Evolutionary conservation across 2,113 vertebrate genomes (phyloP).

Genomic region (Apeltes quadracus): DNA sequence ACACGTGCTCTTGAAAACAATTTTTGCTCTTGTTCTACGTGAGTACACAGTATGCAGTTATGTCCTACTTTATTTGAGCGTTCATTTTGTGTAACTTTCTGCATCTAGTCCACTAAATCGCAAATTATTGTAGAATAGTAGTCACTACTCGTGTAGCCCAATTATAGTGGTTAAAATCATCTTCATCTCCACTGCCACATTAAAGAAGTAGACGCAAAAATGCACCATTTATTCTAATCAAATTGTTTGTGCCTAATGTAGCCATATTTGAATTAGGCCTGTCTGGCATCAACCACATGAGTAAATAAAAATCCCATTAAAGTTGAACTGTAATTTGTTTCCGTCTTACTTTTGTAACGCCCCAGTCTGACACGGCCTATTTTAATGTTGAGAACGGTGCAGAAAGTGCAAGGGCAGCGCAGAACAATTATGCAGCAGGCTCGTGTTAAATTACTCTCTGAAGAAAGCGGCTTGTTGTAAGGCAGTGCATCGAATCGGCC

Average conservation of each 20-base stretch:
- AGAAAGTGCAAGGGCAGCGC: not conserved
- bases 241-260: not conserved
- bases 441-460: not conserved
- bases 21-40: too few species aligned
- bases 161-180: not conserved
- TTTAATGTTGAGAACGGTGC: not conserved
- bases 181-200: not conserved
- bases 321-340: not conserved
- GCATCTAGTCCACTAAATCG: not conserved
- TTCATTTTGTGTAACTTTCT: not conserved
- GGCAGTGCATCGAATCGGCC: not conserved
- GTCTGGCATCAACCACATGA: not conserved
- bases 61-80: not conserved
- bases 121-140: not conserved
- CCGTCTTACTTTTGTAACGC: not conserved
- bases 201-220: not conserved
- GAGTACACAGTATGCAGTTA: not conserved
- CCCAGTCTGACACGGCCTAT: not conserved
- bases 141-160: not conserved
- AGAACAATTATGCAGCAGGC: not conserved
- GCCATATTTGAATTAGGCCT: not conserved
- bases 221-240: not conserved
- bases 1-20: too few species aligned
- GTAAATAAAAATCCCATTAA: not conserved
- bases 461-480: not conserved